Conservation (phyloP, 1,140 invertebrate genomes). For the Lithobius niger region DNA sequence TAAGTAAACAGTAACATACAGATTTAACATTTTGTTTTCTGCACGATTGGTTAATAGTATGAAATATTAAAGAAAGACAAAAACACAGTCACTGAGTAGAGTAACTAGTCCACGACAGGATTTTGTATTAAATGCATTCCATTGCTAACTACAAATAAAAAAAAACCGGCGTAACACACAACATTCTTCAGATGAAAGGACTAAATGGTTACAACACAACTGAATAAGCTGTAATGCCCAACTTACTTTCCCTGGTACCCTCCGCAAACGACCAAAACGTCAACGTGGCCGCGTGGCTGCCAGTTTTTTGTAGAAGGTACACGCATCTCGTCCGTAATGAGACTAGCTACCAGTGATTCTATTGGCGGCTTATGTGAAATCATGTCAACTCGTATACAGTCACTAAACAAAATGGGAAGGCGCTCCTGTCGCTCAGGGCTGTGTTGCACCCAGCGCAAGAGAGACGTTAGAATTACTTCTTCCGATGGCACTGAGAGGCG, state of each 20-base stretch:
- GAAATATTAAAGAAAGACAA: no score
- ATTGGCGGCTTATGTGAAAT: not conserved
- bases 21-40: no score
- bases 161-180: no score
- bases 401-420: not conserved
- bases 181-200: no score
- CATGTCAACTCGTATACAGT: not conserved
- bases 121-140: no score
- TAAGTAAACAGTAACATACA: no score
- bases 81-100: no score
- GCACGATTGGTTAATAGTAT: no score
- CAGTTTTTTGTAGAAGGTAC: not conserved
- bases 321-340: not conserved
- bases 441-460: not conserved
- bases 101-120: no score
- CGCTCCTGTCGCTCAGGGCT: not conserved
- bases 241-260: slow-evolving; percentile 9
- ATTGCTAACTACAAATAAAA: no score
- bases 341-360: not conserved
- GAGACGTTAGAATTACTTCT: not conserved
- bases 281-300: slow-evolving; percentile 1
- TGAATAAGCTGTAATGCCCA: no score
- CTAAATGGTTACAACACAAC: no score
- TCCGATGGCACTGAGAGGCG: not conserved
- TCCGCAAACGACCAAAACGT: slow-evolving; percentile 2